Evolutionary conservation across 2,888 invertebrate genomes (phyloP), one percentile per base, ranked within the genome.

Genomic region (Molorchus minor): DNA sequence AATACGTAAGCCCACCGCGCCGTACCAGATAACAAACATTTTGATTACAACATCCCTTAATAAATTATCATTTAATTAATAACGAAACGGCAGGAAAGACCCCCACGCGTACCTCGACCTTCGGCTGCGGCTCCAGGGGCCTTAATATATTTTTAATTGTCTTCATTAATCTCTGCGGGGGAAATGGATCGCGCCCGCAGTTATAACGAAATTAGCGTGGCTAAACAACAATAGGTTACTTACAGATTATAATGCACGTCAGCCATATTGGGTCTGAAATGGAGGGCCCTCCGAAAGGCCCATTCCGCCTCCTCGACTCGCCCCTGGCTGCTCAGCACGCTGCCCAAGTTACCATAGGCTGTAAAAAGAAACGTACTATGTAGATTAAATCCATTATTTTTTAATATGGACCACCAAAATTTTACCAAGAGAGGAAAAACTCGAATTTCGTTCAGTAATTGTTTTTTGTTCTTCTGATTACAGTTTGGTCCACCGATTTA

Each of bases 161-260:
- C 61, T 65, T 61, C 64, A 70, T 70, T 69, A 65, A 63, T 68
- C 65, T 62, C 51, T 44, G 47, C 52, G 47, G 60, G 40, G 52
- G 51, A 56, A 59, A 57, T 43, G 56, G 40, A 60, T 56, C 54
- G 35, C 53, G 45, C 54, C 61, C 63, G 64, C 64, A 60, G 67
- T 70, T 64, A 71, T 62, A 68, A 67, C 46, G 64, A 61, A 60
- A 66, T 65, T 66, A 69, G 58, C 44, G 45, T 56, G 62, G 57
- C 59, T 61, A 61, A 57, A 60, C 52, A 65, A 64, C 54, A 62
- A 65, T 51, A 65, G 46, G 49, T 64, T 80, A 94, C 96, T 94
- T 84, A 97, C 96, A 97, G 85, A 84, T 98, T 98, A 82, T 98
- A 98, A 85, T 98, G 97, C 61, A 97, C 97, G 82, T 98, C 98